Evolutionary conservation across 2,888 invertebrate species (phyloP).

Genomic region (Clostera curtula): DNA sequence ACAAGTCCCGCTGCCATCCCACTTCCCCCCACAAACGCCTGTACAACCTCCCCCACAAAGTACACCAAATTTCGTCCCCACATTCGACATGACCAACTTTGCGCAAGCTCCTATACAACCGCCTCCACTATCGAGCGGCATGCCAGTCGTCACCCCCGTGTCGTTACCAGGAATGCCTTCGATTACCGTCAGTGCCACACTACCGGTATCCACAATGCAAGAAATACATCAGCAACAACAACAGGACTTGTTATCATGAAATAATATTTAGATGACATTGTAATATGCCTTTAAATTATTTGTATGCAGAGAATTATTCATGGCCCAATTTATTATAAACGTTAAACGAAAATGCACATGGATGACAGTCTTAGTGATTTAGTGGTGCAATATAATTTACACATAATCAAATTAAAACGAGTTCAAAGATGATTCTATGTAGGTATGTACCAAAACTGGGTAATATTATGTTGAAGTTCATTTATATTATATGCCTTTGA

Average conservation of each 20-base stretch:
- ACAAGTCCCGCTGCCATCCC: slow-evolving; percentile 27
- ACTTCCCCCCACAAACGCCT: too few species aligned
- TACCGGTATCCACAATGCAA: slow-evolving; percentile 77
- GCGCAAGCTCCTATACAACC: slow-evolving; percentile 45
- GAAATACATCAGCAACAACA: slow-evolving; percentile 68
- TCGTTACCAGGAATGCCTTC: slow-evolving; percentile 87
- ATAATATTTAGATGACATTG: slow-evolving; percentile 25
- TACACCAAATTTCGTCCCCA: slow-evolving; percentile 48
- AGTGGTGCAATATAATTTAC: slow-evolving; percentile 26
- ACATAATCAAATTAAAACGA: slow-evolving; percentile 18
- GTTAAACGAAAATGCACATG: slow-evolving; percentile 31
- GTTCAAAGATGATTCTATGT: slow-evolving; percentile 21
- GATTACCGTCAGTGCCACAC: slow-evolving; percentile 83
- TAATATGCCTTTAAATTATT: slow-evolving; percentile 27
- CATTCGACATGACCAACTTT: slow-evolving; percentile 62
- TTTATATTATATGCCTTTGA: slow-evolving; percentile 32
- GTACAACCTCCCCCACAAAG: slow-evolving; percentile 21
- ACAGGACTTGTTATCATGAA: slow-evolving; percentile 62
- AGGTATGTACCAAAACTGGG: slow-evolving; percentile 16
- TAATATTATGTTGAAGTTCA: slow-evolving; percentile 20
- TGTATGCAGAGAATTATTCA: slow-evolving; percentile 26
- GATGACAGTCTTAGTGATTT: slow-evolving; percentile 21
- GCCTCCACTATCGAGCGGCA: slow-evolving; percentile 44
- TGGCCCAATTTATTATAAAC: slow-evolving; percentile 33
- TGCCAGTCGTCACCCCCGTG: slow-evolving; percentile 79